phyloP scores from a whole-genome alignment of 2,888 invertebrate species.

The Pterostichus niger region DNA sequence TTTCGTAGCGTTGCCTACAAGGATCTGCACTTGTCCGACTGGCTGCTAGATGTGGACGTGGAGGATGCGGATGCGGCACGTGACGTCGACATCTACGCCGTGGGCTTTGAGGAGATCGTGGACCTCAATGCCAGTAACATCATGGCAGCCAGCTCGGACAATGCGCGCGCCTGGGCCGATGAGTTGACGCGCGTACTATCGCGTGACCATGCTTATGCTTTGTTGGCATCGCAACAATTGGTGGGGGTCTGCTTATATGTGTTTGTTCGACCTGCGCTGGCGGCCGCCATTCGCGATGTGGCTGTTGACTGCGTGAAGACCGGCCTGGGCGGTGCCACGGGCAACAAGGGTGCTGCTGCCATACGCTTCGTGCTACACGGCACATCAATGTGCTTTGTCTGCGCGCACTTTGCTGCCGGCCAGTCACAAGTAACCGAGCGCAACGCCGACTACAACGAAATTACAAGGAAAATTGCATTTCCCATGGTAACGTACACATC shows the following conservation, averaged over 20 bases:
- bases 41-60: slow-evolving; percentile 92
- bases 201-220: slow-evolving; percentile 89
- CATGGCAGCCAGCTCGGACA: slow-evolving; percentile 95
- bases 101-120: slow-evolving; percentile 99
- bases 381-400: slow-evolving; percentile 97
- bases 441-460: slow-evolving; percentile 98
- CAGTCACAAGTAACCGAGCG: slow-evolving; percentile 97
- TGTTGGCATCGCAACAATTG: slow-evolving; percentile 95
- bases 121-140: slow-evolving; percentile 99
- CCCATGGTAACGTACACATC: slow-evolving; percentile 82
- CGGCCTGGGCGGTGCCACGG: slow-evolving; percentile 97
- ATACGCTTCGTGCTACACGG: slow-evolving; percentile 95
- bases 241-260: slow-evolving; percentile 99
- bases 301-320: slow-evolving; percentile 98
- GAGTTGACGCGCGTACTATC: slow-evolving; percentile 95
- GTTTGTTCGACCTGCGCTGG: slow-evolving; percentile 93
- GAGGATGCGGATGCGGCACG: not conserved
- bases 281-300: slow-evolving; percentile 94
- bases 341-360: slow-evolving; percentile 97
- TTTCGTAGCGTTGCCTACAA: slow-evolving; percentile 97
- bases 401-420: slow-evolving; percentile 99
- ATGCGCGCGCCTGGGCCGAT: slow-evolving; percentile 96
- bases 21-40: slow-evolving; percentile 91
- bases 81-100: slow-evolving; percentile 93
- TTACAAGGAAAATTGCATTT: slow-evolving; percentile 92